phyloP scores from a whole-genome alignment of 2,888 invertebrate genomes.

The Lissocephala sabroskyi region DNA sequence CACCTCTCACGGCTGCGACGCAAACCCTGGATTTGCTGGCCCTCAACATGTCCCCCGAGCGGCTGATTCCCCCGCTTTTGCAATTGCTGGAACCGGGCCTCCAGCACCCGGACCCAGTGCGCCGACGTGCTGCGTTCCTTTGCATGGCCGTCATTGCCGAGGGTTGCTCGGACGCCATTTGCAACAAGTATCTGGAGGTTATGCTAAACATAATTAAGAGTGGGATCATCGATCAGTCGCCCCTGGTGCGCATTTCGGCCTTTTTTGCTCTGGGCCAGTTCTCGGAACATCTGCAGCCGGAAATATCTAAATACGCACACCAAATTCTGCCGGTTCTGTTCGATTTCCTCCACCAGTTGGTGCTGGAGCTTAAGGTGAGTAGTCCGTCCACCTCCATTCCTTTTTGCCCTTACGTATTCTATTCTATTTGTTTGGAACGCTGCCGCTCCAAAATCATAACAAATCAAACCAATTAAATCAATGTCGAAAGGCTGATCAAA shows the following conservation, averaged over 20 bases:
- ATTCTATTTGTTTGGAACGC: constrained; percentile 30
- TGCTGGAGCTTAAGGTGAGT: constrained; percentile 74
- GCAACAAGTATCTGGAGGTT: constrained; percentile 79
- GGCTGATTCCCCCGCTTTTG: constrained; percentile 81
- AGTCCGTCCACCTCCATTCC: too few species aligned
- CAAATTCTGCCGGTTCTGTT: constrained; percentile 83
- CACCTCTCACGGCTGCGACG: constrained; percentile 79
- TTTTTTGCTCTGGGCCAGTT: constrained; percentile 87
- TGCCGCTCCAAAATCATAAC: constrained; percentile 30
- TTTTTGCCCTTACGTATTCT: constrained; percentile 6
- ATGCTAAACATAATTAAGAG: constrained; percentile 81
- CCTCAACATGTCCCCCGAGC: constrained; percentile 83
- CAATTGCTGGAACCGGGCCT: constrained; percentile 78
- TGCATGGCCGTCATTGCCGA: constrained; percentile 84
- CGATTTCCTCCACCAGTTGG: constrained; percentile 78
- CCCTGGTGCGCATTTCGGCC: constrained; percentile 81
- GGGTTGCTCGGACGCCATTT: constrained; percentile 84
- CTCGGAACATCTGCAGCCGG: constrained; percentile 85
- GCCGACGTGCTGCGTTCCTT: constrained; percentile 81
- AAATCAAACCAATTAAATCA: too few species aligned
- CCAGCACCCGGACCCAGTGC: constrained; percentile 76
- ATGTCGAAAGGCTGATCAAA: constrained; percentile 44
- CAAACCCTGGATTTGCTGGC: constrained; percentile 84
- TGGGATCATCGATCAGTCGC: constrained; percentile 78
- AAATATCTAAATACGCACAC: constrained; percentile 81